Percentiles rank a stretch among this genome's conserved stretches.
Conservation (phyloP, 2,113 vertebrate genomes). For the western clawed frog (Xenopus tropicalis) region UCB_Xtro_10.0 CM004447.2:118272501-118273000, state of each 20-base stretch:
- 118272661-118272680: slow-evolving; percentile 72
- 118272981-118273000: slow-evolving; percentile 44
- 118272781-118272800: no score
- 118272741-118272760: background rate
- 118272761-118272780: background rate
- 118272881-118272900: no score
- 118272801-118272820: no score
- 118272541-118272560: no score
- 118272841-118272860: no score
- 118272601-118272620: slow-evolving; percentile 63
- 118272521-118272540: no score
- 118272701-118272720: slow-evolving; percentile 70
- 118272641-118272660: slow-evolving; percentile 62
- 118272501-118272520: no score
- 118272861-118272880: no score
- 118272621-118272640: slow-evolving; percentile 68
- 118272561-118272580: no score
- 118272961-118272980: slow-evolving; percentile 71
- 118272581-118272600: no score
- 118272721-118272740: slow-evolving; percentile 62
- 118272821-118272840: no score
- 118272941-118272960: slow-evolving; percentile 74
- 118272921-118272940: slow-evolving; percentile 70
- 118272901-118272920: slow-evolving; percentile 62
- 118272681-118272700: slow-evolving; percentile 63